phyloP scores from a whole-genome alignment of 1,140 invertebrate species.

The Gonioctena quinquepunctata region DNA sequence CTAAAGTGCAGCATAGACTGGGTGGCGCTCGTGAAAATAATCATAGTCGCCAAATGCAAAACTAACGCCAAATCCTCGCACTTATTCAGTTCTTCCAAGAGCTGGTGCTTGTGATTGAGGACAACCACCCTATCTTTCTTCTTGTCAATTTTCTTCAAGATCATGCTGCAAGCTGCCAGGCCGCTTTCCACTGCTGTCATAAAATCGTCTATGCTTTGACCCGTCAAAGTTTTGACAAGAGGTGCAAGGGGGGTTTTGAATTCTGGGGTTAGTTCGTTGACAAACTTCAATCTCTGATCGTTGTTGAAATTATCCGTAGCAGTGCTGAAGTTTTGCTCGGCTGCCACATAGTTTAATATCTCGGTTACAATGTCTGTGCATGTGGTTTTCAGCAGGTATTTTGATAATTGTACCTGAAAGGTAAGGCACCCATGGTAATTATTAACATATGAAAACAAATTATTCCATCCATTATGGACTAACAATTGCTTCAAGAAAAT shows the following conservation, averaged over 20 bases:
- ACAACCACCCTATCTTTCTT: slow-evolving; percentile 81
- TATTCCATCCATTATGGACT: too few species aligned
- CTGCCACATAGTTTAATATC: slow-evolving; percentile 72
- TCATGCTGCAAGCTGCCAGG: slow-evolving; percentile 76
- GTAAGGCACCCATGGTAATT: too few species aligned
- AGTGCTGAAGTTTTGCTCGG: slow-evolving; percentile 66
- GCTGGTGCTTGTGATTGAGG: slow-evolving; percentile 75
- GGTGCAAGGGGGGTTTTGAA: slow-evolving; percentile 65
- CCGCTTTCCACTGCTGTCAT: slow-evolving; percentile 71
- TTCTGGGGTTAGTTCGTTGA: slow-evolving; percentile 68
- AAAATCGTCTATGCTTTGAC: slow-evolving; percentile 77
- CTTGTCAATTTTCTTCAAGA: slow-evolving; percentile 86
- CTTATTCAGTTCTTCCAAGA: slow-evolving; percentile 76
- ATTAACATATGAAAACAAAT: too few species aligned
- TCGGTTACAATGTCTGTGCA: slow-evolving; percentile 83
- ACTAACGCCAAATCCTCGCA: slow-evolving; percentile 79
- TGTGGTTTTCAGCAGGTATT: slow-evolving; percentile 83
- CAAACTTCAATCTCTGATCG: slow-evolving; percentile 70
- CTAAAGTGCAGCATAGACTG: slow-evolving; percentile 87
- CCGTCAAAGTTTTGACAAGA: slow-evolving; percentile 66
- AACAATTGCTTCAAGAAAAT: too few species aligned
- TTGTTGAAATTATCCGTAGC: slow-evolving; percentile 62
- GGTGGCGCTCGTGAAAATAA: slow-evolving; percentile 81
- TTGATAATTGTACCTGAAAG: slow-evolving; percentile 68
- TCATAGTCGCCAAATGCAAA: slow-evolving; percentile 79